Evolutionary conservation across 2,797 vertebrate genomes (phyloP).

Genomic region (Vireo griseus): DNA sequence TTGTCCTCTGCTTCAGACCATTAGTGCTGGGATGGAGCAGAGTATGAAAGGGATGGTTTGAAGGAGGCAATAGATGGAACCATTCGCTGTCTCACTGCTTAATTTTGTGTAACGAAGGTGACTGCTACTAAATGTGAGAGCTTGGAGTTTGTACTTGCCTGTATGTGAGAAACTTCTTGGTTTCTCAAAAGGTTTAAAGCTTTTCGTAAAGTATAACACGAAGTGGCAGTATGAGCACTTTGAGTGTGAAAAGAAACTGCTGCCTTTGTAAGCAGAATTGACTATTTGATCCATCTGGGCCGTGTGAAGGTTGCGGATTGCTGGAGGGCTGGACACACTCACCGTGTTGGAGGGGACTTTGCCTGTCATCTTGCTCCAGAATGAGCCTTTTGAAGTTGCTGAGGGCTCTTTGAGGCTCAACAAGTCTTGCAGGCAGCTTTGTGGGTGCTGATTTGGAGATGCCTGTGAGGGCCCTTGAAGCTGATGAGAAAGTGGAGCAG

Average conservation of each 20-base stretch:
- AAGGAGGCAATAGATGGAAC: background rate
- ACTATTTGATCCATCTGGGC: background rate
- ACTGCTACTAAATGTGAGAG: background rate
- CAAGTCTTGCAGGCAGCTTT: background rate
- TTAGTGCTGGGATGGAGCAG: background rate
- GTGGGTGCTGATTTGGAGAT: background rate
- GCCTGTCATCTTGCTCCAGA: background rate
- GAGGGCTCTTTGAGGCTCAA: background rate
- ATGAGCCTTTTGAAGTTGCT: background rate
- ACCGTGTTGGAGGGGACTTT: accelerated
- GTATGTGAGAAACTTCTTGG: background rate
- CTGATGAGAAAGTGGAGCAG: background rate
- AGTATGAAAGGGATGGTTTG: background rate
- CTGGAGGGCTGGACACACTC: background rate
- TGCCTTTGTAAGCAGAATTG: background rate
- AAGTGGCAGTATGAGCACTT: background rate
- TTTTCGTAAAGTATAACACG: background rate
- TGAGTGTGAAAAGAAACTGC: background rate
- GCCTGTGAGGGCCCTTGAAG: background rate
- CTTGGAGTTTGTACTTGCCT: background rate
- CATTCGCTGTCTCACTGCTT: background rate
- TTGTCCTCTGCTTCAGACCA: background rate
- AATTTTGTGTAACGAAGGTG: background rate
- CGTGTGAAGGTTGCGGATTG: background rate
- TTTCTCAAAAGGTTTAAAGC: background rate